A percentile compares a stretch with the other conserved stretches of the same genome.
phyloP scores from a whole-genome alignment of 2,888 invertebrate species.

The Melanchra persicariae region DNA sequence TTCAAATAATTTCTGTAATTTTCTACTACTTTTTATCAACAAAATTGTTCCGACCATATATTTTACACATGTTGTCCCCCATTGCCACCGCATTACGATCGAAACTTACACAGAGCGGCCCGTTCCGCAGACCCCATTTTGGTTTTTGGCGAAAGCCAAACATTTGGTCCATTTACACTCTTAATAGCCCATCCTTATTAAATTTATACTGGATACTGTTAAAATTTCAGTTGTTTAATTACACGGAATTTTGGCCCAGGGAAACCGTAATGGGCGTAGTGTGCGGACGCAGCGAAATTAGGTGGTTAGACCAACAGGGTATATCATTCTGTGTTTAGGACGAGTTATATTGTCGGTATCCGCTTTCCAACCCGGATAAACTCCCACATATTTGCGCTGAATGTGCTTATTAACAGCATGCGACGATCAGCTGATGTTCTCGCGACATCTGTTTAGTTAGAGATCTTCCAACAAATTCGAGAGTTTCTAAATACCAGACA shows the following conservation, averaged over 20 bases:
- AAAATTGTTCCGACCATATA: constrained; percentile 40
- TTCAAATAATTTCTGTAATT: not conserved
- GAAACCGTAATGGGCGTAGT: constrained; percentile 81
- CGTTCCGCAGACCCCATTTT: constrained; percentile 81
- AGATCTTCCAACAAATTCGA: not conserved
- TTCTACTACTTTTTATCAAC: constrained; percentile 22
- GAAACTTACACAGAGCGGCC: constrained; percentile 74
- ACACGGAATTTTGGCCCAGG: constrained; percentile 85
- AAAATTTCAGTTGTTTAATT: constrained; percentile 90
- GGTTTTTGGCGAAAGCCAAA: constrained; percentile 89
- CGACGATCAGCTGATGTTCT: constrained; percentile 34
- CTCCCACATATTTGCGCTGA: constrained; percentile 20
- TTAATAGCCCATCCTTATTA: constrained; percentile 89
- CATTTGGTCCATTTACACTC: constrained; percentile 84
- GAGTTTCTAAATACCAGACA: constrained; percentile 4
- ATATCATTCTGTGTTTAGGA: constrained; percentile 73
- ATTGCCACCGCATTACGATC: constrained; percentile 69
- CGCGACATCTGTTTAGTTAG: not conserved
- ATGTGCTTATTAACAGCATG: constrained; percentile 1
- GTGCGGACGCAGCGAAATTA: constrained; percentile 81
- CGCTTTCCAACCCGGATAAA: constrained; percentile 15
- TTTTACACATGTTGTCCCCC: constrained; percentile 52
- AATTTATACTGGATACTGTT: constrained; percentile 88
- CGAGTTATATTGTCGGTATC: constrained; percentile 65
- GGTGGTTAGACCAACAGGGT: constrained; percentile 77